Percentiles rank a stretch among this genome's conserved stretches.
phyloP scores from a whole-genome alignment of 2,797 vertebrate species.

The Clarias pachynema region DNA sequence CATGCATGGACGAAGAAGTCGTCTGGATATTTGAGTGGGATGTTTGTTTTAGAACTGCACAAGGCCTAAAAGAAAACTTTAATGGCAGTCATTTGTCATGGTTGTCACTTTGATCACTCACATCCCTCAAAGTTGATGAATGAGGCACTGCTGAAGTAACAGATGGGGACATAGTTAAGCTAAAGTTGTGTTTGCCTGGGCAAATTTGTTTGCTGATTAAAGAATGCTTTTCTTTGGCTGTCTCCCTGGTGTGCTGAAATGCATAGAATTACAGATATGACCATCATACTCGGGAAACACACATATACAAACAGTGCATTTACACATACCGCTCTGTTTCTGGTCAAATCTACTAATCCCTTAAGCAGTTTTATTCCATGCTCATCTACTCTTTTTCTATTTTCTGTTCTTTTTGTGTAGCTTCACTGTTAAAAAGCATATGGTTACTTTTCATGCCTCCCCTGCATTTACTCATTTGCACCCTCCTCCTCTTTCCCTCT shows the following conservation, averaged over 20 bases:
- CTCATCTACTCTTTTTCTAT: background rate
- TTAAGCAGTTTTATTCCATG: slow-evolving; percentile 20
- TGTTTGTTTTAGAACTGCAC: slow-evolving; percentile 46
- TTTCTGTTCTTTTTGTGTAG: slow-evolving; percentile 22
- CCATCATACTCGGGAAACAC: background rate
- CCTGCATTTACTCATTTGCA: slow-evolving; percentile 32
- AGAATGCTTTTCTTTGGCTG: slow-evolving; percentile 30
- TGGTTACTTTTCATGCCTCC: slow-evolving; percentile 32
- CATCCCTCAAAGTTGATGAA: slow-evolving; percentile 46
- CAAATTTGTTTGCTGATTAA: slow-evolving; percentile 50
- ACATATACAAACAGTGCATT: background rate
- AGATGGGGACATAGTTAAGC: slow-evolving; percentile 47
- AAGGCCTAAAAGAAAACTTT: slow-evolving; percentile 45
- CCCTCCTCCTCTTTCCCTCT: slow-evolving; percentile 29
- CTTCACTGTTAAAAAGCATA: slow-evolving; percentile 40
- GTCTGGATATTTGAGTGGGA: slow-evolving; percentile 38
- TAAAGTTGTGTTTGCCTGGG: slow-evolving; percentile 47
- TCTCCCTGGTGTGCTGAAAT: slow-evolving; percentile 19
- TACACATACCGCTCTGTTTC: background rate
- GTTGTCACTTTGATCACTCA: slow-evolving; percentile 55
- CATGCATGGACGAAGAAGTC: slow-evolving; percentile 34
- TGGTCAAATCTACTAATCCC: background rate
- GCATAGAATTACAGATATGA: slow-evolving; percentile 24
- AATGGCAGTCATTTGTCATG: slow-evolving; percentile 53
- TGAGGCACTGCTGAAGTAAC: slow-evolving; percentile 39